phyloP scores from a whole-genome alignment of 2,797 vertebrate genomes.

The Gymnothorax javanicus region DNA sequence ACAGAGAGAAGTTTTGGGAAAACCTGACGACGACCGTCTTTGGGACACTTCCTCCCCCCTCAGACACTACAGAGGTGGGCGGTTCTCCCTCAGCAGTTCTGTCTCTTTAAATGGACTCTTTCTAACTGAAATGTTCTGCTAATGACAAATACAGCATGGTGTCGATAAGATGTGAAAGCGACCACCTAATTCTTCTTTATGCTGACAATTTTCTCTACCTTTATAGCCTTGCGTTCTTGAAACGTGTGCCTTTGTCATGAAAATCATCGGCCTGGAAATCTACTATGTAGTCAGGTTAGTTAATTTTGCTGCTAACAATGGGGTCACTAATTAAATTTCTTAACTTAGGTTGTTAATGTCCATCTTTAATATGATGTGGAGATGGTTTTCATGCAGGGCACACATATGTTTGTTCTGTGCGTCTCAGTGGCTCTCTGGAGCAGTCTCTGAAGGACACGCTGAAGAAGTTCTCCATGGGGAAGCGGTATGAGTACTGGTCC shows the following conservation, averaged over 20 bases:
- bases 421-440: constrained; percentile 85
- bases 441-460: constrained; percentile 88
- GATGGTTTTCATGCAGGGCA: not conserved
- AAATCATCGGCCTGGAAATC: constrained; percentile 95
- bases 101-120: not conserved
- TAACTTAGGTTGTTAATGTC: not conserved
- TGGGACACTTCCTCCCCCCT: constrained; percentile 82
- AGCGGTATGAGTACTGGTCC: constrained; percentile 95
- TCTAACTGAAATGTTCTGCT: not conserved
- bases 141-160: constrained; percentile 19
- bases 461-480: constrained; percentile 84
- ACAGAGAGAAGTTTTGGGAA: constrained; percentile 94
- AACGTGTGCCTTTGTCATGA: constrained; percentile 97
- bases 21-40: constrained; percentile 91
- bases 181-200: not conserved
- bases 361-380: not conserved
- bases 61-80: constrained; percentile 91
- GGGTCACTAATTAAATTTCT: not conserved
- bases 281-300: constrained; percentile 93
- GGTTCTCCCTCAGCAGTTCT: not conserved
- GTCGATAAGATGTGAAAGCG: not conserved
- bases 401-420: constrained; percentile 13
- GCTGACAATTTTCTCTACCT: constrained; percentile 33
- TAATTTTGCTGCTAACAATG: not conserved
- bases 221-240: constrained; percentile 90